These are phyloP conservation scores for Verasper variegatus DNA, from an alignment of 2,113 vertebrate species.

Conservation along the genomic window DNA sequence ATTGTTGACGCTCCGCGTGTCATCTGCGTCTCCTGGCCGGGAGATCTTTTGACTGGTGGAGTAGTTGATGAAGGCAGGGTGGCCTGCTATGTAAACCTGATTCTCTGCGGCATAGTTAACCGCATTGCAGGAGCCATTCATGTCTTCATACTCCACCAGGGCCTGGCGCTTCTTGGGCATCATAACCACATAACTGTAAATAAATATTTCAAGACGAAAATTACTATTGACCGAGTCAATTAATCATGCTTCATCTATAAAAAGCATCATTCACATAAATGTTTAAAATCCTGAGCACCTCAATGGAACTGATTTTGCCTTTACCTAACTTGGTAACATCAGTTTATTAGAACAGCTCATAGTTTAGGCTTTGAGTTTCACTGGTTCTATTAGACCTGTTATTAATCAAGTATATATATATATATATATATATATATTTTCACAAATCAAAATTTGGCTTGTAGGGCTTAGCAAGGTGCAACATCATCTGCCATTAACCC, in stretches of 20 bases:
- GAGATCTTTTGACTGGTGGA: conserved; percentile 98
- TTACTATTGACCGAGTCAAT: not conserved
- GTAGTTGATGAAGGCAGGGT: conserved; percentile 95
- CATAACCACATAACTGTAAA: conserved; percentile 91
- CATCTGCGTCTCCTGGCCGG: conserved; percentile 88
- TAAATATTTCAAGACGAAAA: not conserved
- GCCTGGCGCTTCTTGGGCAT: conserved; percentile 98
- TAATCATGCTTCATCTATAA: not conserved
- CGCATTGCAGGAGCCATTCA: conserved; percentile 90
- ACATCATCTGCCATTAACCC: too few relatives aligned
- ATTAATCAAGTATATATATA: too few relatives aligned
- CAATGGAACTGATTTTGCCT: not conserved
- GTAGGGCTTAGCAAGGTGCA: too few relatives aligned
- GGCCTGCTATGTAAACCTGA: conserved; percentile 94
- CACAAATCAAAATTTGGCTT: too few relatives aligned
- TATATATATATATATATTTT: too few relatives aligned
- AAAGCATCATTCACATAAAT: not conserved
- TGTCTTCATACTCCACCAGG: conserved; percentile 93
- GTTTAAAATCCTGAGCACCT: not conserved
- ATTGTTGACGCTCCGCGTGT: conserved; percentile 92
- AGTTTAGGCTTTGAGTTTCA: not conserved
- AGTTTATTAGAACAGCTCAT: not conserved
- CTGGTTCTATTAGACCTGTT: not conserved
- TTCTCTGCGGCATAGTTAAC: conserved; percentile 94
- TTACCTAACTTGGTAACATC: too few relatives aligned